phyloP scores from a whole-genome alignment of 2,888 invertebrate species.

The Caenorhabditis drosophilae region DNA sequence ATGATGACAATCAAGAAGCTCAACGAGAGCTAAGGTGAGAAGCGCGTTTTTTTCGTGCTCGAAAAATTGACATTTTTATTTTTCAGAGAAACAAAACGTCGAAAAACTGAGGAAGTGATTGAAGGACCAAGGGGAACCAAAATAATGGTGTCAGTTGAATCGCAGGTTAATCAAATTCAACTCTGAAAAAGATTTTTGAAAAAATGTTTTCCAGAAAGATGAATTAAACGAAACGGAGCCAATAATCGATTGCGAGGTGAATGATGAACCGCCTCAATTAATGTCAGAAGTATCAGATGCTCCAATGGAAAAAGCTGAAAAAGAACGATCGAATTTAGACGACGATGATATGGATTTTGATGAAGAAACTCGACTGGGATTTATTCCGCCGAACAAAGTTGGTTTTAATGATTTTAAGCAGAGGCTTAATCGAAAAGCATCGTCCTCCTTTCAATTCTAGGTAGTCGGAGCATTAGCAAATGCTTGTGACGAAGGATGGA shows the following conservation, averaged over 20 bases:
- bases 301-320: background rate
- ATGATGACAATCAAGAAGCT: background rate
- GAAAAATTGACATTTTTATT: no score
- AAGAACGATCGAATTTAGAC: background rate
- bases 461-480: conserved; percentile 12
- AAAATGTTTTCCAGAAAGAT: conserved; percentile 2
- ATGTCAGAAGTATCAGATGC: conserved; percentile 5
- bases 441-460: no score
- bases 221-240: conserved; percentile 3
- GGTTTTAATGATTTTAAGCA: no score
- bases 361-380: conserved; percentile 13
- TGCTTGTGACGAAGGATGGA: conserved; percentile 45
- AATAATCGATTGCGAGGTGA: conserved; percentile 5
- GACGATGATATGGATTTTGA: conserved; percentile 25
- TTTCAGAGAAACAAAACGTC: conserved; percentile 5
- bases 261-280: conserved; percentile 4
- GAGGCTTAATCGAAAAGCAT: background rate
- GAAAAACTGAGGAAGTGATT: conserved; percentile 25
- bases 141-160: conserved; percentile 31
- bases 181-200: background rate
- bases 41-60: background rate
- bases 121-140: conserved; percentile 27
- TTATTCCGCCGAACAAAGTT: conserved; percentile 14
- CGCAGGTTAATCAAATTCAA: conserved; percentile 9
- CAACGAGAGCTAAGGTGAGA: background rate